A percentile compares a stretch with the other conserved stretches of the same genome.
Evolutionary conservation across 1,140 invertebrate species (phyloP).

Genomic region (Rhyzopertha dominica): DNA sequence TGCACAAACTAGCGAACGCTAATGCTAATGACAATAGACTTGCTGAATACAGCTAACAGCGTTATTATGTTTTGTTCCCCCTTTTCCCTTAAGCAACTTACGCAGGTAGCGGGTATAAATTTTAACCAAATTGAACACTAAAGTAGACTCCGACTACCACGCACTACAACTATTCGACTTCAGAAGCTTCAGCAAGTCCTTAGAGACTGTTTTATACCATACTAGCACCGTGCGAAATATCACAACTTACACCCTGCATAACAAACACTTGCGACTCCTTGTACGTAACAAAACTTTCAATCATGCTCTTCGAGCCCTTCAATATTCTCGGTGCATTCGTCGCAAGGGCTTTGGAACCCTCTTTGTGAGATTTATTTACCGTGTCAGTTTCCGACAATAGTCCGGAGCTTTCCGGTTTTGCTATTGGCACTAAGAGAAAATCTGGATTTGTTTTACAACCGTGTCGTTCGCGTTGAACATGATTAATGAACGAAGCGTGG

Average conservation of each 20-base stretch:
- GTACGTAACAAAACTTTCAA: conserved; percentile 37
- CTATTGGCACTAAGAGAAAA: conserved; percentile 39
- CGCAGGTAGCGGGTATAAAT: too few relatives aligned
- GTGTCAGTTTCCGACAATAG: conserved; percentile 30
- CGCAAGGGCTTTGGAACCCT: conserved; percentile 27
- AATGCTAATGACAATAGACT: too few relatives aligned
- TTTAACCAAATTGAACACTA: too few relatives aligned
- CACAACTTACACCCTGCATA: conserved; percentile 25
- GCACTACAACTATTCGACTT: too few relatives aligned
- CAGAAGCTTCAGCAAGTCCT: too few relatives aligned
- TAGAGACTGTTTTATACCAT: conserved; percentile 26
- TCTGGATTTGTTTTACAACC: conserved; percentile 31
- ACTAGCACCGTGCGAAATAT: conserved; percentile 37
- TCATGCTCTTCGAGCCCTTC: conserved; percentile 37
- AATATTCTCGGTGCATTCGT: conserved; percentile 26
- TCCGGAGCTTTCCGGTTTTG: conserved; percentile 35
- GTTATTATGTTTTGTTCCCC: too few relatives aligned
- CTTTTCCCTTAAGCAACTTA: too few relatives aligned
- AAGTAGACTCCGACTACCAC: too few relatives aligned
- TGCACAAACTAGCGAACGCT: too few relatives aligned
- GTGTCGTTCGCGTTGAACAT: conserved; percentile 31
- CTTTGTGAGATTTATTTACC: conserved; percentile 23
- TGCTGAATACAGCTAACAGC: too few relatives aligned
- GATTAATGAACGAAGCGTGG: conserved; percentile 36
- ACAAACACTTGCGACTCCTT: conserved; percentile 37